Evolutionary conservation across 35 echinoderm and acorn worm genomes (phyloP), one percentile per base, ranked within the genome.

Genomic region (Chiridota heheva): DNA sequence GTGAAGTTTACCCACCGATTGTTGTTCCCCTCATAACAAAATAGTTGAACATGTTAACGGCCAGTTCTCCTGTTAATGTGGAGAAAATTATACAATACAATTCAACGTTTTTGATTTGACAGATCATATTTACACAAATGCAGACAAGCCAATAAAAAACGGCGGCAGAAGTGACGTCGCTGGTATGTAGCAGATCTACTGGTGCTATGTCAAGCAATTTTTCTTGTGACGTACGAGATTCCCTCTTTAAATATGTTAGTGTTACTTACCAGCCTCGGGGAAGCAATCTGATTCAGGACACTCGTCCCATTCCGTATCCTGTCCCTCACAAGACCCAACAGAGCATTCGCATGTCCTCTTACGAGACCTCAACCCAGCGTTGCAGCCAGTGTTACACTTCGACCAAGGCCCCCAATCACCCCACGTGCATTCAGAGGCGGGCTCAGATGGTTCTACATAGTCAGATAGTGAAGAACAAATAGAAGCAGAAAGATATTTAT

Each of bases 191-290:
- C 62, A 17, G 12, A 65, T 15, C 31, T 32, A 15, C 18, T 12
- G 17, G 0, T 32, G 18, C 62, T 24, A 65, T 13, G 13, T 29
- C 15, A 22, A 31, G 12, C 15, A 65, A 64, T 8, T 17, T 64
- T 27, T 7, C 28, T 8, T 30, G 7, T 13, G 7, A 17, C 28
- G 10, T 64, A 7, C 28, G 10, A 8, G 8, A 10, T 16, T 18
- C 7, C 29, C 8, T 30, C 18, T 15, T 33, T 24, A 13, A n/a
- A 66, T 70, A 70, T 33, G n/a, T 33, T 15, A 36, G n/a, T 56
- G 2, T 45, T 74, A 84, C 82, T 84, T 77, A 86, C 84, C 37
- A 6, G 71, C 84, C 67, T 86, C 84, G 5, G 84, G 84, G 36
- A 31, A 77, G 45, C 84, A 86, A 24, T 55, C 72, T 1, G 63